Evolutionary conservation across 2,797 vertebrate species (phyloP).

Genomic region (Aphelocoma californica): DNA sequence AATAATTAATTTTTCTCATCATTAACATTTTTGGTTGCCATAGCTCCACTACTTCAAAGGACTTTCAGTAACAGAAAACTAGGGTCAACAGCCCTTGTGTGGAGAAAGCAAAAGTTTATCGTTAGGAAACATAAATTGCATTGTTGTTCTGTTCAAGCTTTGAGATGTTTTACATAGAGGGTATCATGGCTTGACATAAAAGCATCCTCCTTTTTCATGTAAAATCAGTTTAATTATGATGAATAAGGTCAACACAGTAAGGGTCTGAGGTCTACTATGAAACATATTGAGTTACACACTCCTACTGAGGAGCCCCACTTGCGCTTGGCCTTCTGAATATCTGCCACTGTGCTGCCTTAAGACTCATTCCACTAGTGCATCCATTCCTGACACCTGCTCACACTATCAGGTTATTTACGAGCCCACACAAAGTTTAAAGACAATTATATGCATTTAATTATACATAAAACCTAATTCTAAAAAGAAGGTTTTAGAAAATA

Average conservation of each 20-base stretch:
- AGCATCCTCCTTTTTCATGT: not conserved
- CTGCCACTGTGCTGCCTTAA: not conserved
- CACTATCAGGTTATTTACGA: not conserved
- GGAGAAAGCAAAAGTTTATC: not conserved
- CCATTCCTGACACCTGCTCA: not conserved
- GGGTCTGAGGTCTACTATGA: not conserved
- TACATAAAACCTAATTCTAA: not conserved
- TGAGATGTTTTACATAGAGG: not conserved
- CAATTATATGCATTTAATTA: not conserved
- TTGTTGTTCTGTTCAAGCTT: not conserved
- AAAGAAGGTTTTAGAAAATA: not conserved
- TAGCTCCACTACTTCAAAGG: not conserved
- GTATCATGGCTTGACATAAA: not conserved
- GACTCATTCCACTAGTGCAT: not conserved
- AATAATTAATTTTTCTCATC: not conserved
- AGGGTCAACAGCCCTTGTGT: not conserved
- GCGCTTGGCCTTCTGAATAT: not conserved
- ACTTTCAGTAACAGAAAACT: not conserved
- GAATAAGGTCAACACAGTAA: not conserved
- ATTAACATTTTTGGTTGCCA: not conserved
- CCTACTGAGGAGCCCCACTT: not conserved
- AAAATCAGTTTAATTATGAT: not conserved
- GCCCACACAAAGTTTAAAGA: not conserved
- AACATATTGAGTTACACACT: not conserved
- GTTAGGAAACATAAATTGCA: not conserved